phyloP scores from a whole-genome alignment of 2,113 vertebrate genomes.

The Pollachius pollachius region DNA sequence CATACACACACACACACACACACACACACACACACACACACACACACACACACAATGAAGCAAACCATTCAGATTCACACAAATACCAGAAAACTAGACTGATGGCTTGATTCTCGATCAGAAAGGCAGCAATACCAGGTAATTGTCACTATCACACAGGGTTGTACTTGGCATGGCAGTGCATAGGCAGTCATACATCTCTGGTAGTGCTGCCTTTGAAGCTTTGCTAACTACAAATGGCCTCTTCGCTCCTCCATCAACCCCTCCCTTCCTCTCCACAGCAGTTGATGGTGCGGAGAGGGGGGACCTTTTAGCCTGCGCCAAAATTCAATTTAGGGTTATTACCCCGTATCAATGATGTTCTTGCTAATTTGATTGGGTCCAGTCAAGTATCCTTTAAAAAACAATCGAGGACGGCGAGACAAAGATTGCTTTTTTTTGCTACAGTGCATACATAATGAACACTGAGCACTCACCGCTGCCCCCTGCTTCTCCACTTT shows the following conservation, averaged over 20 bases:
- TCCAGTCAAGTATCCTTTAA: conserved; percentile 70
- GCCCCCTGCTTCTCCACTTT: conserved; percentile 14
- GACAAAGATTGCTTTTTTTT: conserved; percentile 66
- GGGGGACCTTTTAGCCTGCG: conserved; percentile 59
- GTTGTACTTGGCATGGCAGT: conserved; percentile 40
- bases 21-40: no score
- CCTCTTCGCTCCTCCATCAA: conserved; percentile 34
- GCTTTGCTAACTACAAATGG: conserved; percentile 63
- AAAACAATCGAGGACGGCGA: conserved; percentile 66
- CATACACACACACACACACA: no score
- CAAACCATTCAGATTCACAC: conserved; percentile 28
- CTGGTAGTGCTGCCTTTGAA: conserved; percentile 56
- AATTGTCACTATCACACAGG: conserved; percentile 52
- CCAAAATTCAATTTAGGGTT: conserved; percentile 73
- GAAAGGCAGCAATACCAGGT: conserved; percentile 53
- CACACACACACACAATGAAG: conserved; percentile 30
- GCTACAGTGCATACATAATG: conserved; percentile 65
- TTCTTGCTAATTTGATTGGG: conserved; percentile 74
- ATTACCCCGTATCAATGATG: conserved; percentile 72
- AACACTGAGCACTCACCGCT: conserved; percentile 13
- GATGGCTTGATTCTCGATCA: conserved; percentile 35
- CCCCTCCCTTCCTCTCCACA: conserved; percentile 61
- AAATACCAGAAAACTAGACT: conserved; percentile 38
- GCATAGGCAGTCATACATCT: conserved; percentile 44
- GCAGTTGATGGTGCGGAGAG: conserved; percentile 65